These are phyloP conservation scores for Phalera bucephala DNA, from an alignment of 2,888 invertebrate species.

Conservation along the genomic window DNA sequence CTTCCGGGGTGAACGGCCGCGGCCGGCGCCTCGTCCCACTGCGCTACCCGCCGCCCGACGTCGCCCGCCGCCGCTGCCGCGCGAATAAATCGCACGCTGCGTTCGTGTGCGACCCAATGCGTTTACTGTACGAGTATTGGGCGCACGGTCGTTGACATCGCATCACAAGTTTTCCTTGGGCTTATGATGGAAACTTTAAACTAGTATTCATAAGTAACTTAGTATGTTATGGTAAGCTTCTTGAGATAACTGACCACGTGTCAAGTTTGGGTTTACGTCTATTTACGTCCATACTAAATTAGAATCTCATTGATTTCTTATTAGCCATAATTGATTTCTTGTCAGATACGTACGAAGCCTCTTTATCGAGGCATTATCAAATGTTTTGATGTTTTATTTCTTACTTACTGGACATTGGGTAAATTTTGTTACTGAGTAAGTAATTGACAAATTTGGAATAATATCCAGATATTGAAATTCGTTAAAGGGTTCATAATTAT, in stretches of 20 bases:
- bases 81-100: conserved; percentile 72
- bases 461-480: no score
- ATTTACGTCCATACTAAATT: not conserved
- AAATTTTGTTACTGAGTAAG: no score
- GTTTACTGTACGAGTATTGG: conserved; percentile 78
- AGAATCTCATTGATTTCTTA: no score
- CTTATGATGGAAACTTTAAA: conserved; percentile 15
- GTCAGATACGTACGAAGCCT: no score
- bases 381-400: no score
- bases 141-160: conserved; percentile 76
- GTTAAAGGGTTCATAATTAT: no score
- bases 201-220: conserved; percentile 9
- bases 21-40: conserved; percentile 41
- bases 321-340: no score
- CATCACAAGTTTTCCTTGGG: conserved; percentile 59
- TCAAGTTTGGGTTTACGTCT: not conserved
- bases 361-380: no score
- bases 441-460: no score
- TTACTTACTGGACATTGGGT: no score
- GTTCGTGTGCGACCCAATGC: conserved; percentile 73
- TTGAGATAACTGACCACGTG: conserved; percentile 1
- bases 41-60: conserved; percentile 56
- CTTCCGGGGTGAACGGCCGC: conserved; percentile 81
- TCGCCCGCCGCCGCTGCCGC: conserved; percentile 45
- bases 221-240: conserved; percentile 3